Evolutionary conservation across 2,888 invertebrate species (phyloP).

Genomic region (Andrena chrysosceles): DNA sequence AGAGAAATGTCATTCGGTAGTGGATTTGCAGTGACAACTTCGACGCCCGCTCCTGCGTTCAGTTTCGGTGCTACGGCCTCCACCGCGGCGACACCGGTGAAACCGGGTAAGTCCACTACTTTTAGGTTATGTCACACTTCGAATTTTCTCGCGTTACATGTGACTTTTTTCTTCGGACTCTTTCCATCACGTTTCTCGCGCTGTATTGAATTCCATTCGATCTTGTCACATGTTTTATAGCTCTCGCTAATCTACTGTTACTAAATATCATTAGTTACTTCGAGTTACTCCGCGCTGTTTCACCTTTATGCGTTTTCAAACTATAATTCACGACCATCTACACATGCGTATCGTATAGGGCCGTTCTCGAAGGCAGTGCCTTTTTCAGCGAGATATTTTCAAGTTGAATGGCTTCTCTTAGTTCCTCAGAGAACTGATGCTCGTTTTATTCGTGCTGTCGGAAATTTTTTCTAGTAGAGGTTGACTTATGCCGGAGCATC

Average conservation of each 20-base stretch:
- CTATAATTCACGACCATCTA: neutral
- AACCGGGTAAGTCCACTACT: conserved; percentile 75
- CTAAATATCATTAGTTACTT: conserved; percentile 4
- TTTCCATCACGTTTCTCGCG: neutral
- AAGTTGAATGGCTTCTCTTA: neutral
- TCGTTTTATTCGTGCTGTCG: conserved; percentile 56
- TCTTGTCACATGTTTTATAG: neutral
- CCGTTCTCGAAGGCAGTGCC: too few relatives aligned
- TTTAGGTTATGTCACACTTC: conserved; percentile 75
- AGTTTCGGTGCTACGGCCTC: conserved; percentile 82
- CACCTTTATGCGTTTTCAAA: neutral
- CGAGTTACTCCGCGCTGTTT: neutral
- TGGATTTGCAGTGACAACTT: conserved; percentile 85
- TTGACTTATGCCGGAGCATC: conserved; percentile 72
- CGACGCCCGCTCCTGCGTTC: conserved; percentile 86
- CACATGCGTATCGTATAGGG: neutral
- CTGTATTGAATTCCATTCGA: neutral
- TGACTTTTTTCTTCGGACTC: conserved; percentile 7
- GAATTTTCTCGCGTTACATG: conserved; percentile 26
- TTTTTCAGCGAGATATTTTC: neutral
- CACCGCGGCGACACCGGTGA: conserved; percentile 82
- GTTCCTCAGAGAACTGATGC: conserved; percentile 43
- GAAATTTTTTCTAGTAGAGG: conserved; percentile 75
- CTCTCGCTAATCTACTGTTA: neutral
- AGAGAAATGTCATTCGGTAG: conserved; percentile 81